A percentile compares a stretch with the other conserved stretches of the same genome.
Evolutionary conservation across 2,797 vertebrate species (phyloP).

Genomic region (Anguilla obscura): DNA sequence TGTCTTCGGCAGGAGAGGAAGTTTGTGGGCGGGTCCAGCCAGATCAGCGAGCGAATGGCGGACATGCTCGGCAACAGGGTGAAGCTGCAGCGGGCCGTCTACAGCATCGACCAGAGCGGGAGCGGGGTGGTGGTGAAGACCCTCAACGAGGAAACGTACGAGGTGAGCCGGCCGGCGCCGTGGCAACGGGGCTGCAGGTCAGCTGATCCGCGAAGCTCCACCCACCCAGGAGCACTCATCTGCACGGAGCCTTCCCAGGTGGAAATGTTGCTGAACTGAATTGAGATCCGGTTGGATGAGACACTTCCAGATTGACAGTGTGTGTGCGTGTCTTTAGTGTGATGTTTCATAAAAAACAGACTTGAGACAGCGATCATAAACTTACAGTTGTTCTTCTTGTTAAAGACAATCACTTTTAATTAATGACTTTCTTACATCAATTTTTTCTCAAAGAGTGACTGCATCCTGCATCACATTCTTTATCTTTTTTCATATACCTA

Average conservation of each 20-base stretch:
- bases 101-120: slow-evolving; percentile 81
- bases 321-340: too few relatives aligned
- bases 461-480: background rate
- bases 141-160: slow-evolving; percentile 78
- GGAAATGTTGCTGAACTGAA: background rate
- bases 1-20: slow-evolving; percentile 85
- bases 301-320: too few relatives aligned
- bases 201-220: background rate
- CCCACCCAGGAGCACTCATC: background rate
- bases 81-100: slow-evolving; percentile 83
- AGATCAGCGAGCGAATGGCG: slow-evolving; percentile 89
- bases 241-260: background rate
- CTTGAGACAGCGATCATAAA: too few relatives aligned
- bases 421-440: background rate
- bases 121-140: slow-evolving; percentile 85
- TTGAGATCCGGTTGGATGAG: too few relatives aligned
- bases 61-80: slow-evolving; percentile 79
- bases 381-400: background rate
- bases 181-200: background rate
- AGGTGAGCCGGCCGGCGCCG: slow-evolving; percentile 61
- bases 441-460: background rate
- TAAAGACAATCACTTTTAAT: background rate
- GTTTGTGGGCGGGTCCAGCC: slow-evolving; percentile 86
- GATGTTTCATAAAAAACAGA: too few relatives aligned
- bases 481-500: background rate